Evolutionary conservation across 2,888 invertebrate genomes (phyloP).

Genomic region (Acleris holmiana): DNA sequence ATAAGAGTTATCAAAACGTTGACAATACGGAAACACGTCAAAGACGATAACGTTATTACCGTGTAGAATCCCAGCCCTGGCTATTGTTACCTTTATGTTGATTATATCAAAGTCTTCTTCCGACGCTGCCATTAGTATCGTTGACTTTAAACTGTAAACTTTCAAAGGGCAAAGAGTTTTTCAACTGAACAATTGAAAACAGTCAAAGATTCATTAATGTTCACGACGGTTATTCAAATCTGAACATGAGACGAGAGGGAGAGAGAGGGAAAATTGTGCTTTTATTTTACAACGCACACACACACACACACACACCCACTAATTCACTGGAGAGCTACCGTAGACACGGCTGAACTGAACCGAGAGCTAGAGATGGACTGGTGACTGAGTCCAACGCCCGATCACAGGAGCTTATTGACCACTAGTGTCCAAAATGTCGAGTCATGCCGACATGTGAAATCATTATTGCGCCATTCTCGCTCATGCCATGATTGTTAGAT

Average conservation of each 20-base stretch:
- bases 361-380: constrained; percentile 11
- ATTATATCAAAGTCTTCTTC: constrained; percentile 3
- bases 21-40: too few relatives aligned
- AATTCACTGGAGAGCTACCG: too few relatives aligned
- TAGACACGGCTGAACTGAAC: neutral
- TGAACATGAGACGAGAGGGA: constrained; percentile 11
- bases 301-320: too few relatives aligned
- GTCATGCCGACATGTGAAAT: constrained; percentile 14
- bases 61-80: too few relatives aligned
- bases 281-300: too few relatives aligned
- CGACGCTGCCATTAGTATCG: constrained; percentile 9
- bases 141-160: too few relatives aligned
- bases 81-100: constrained; percentile 21
- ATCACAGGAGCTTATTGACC: neutral
- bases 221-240: neutral
- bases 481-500: constrained; percentile 1
- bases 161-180: too few relatives aligned
- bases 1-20: too few relatives aligned
- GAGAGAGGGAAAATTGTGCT: too few relatives aligned
- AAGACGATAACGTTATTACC: too few relatives aligned
- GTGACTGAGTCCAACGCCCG: neutral
- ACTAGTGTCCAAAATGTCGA: constrained; percentile 9
- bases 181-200: too few relatives aligned
- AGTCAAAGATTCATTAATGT: too few relatives aligned
- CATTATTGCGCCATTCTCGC: constrained; percentile 13